phyloP scores from a whole-genome alignment of 2,113 vertebrate species.

The Pristiophorus japonicus region DNA sequence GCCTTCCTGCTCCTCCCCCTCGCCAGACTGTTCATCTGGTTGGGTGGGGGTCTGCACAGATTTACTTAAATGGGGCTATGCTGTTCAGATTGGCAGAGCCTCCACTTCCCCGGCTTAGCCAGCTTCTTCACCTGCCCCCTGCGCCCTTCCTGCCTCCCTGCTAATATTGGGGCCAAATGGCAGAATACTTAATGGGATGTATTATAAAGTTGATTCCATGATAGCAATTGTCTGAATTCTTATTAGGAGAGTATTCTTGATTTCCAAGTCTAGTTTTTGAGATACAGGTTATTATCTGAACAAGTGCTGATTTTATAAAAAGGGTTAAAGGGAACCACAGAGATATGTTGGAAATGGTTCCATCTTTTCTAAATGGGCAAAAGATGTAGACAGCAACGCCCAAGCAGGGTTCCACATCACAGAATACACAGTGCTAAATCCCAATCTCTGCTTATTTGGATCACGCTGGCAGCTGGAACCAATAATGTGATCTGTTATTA shows the following conservation, averaged over 20 bases:
- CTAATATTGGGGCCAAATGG: background rate
- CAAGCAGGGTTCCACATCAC: background rate
- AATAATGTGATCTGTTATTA: conserved; percentile 24
- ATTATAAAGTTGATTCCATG: background rate
- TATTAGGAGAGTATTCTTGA: background rate
- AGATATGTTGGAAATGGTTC: background rate
- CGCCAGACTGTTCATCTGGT: too few species aligned
- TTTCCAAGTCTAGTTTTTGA: background rate
- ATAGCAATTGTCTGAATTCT: background rate
- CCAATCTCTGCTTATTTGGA: background rate
- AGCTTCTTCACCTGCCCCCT: background rate
- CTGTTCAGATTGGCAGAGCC: too few species aligned
- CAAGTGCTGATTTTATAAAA: background rate
- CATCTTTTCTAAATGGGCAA: background rate
- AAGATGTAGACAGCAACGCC: background rate
- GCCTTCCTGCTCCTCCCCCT: too few species aligned
- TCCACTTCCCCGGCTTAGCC: background rate
- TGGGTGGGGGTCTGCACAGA: too few species aligned
- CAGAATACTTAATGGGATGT: background rate
- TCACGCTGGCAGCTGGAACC: background rate
- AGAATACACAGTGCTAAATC: background rate
- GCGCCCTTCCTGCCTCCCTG: background rate
- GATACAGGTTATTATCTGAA: background rate
- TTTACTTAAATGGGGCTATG: too few species aligned
- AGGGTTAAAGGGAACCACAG: background rate